A percentile compares a stretch with the other conserved stretches of the same genome.
phyloP scores from a whole-genome alignment of 1,140 invertebrate genomes.

The Drosophila kikkawai region DNA sequence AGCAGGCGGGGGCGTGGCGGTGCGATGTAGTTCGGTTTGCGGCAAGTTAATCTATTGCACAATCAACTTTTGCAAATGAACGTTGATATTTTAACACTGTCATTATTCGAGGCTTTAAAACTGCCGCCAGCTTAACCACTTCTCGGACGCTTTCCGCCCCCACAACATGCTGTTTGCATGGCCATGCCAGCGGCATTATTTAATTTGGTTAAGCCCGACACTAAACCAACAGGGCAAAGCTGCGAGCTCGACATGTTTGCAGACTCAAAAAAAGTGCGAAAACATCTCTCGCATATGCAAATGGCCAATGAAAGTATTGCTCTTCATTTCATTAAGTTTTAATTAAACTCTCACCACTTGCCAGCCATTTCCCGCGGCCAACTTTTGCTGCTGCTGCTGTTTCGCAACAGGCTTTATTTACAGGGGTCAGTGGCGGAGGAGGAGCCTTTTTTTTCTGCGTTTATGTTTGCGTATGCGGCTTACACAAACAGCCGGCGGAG shows the following conservation, averaged over 20 bases:
- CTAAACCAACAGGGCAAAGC: constrained; percentile 35
- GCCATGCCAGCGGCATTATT: constrained; percentile 31
- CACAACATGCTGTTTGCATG: constrained; percentile 16
- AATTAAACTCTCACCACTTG: constrained; percentile 64
- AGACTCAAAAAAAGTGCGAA: constrained; percentile 9
- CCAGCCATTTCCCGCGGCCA: constrained; percentile 18
- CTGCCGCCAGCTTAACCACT: constrained; percentile 2
- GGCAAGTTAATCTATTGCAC: constrained; percentile 19
- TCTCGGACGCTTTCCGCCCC: not conserved
- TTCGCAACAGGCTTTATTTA: constrained; percentile 12
- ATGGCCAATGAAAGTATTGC: constrained; percentile 70
- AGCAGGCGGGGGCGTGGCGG: not conserved
- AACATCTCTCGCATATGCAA: constrained; percentile 25
- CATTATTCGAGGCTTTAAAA: constrained; percentile 13
- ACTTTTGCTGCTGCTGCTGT: constrained; percentile 7
- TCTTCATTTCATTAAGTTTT: constrained; percentile 75
- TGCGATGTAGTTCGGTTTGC: not conserved
- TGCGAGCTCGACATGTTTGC: constrained; percentile 35
- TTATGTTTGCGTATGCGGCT: constrained; percentile 57
- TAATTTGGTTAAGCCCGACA: constrained; percentile 45
- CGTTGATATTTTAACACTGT: constrained; percentile 18
- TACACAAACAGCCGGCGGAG: constrained; percentile 55
- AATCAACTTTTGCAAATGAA: constrained; percentile 20
- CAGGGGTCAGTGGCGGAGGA: constrained; percentile 4
- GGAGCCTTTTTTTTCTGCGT: not conserved